Conservation (phyloP, 2,113 vertebrate genomes). For the Saccopteryx leptura region DNA sequence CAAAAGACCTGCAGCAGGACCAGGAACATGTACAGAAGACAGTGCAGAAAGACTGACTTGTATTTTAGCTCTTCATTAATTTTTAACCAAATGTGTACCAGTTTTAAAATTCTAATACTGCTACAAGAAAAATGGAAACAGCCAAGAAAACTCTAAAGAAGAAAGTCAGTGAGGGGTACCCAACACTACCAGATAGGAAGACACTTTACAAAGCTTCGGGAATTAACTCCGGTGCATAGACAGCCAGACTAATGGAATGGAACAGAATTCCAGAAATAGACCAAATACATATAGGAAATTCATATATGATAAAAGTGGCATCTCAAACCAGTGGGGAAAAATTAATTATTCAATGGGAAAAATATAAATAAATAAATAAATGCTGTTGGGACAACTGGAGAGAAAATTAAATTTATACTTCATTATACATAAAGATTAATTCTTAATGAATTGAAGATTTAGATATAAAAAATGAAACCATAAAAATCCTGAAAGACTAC, state of each 20-base stretch:
- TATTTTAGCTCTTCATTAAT: background rate
- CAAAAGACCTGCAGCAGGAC: slow-evolving; percentile 93
- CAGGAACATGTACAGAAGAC: background rate
- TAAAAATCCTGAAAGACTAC: slow-evolving; percentile 13
- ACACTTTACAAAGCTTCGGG: background rate
- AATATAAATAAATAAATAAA: background rate
- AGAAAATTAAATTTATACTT: background rate
- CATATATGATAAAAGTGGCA: background rate
- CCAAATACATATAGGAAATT: background rate
- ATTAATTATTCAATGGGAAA: background rate
- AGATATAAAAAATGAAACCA: slow-evolving; percentile 35
- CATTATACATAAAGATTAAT: slow-evolving; percentile 38
- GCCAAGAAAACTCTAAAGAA: background rate
- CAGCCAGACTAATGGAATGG: background rate
- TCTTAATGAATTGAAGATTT: slow-evolving; percentile 52
- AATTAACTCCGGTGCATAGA: background rate
- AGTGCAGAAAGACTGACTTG: background rate
- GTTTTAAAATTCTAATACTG: slow-evolving; percentile 38
- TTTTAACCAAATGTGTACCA: slow-evolving; percentile 25
- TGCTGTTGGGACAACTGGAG: background rate
- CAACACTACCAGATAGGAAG: background rate
- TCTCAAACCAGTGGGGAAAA: background rate
- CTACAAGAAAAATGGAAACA: slow-evolving; percentile 25
- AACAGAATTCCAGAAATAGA: slow-evolving; percentile 23
- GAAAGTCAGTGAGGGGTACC: slow-evolving; percentile 2